Evolutionary conservation across 2,797 vertebrate genomes (phyloP).

Genomic region (Podargus strigoides): DNA sequence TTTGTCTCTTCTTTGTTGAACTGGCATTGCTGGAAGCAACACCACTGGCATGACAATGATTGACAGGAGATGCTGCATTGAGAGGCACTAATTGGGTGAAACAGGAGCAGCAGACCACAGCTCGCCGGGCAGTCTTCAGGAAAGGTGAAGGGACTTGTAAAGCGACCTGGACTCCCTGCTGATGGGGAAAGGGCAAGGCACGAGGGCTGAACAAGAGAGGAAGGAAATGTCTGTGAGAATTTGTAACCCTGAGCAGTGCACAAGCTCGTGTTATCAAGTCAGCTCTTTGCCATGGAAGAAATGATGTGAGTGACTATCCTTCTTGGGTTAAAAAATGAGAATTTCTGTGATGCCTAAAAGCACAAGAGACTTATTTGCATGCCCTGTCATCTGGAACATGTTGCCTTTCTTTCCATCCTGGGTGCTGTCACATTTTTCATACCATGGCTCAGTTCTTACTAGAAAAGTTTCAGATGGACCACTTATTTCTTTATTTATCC

Average conservation of each 20-base stretch:
- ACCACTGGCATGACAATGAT: neutral
- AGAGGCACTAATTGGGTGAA: constrained; percentile 12
- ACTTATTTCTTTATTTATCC: neutral
- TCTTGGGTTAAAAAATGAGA: constrained; percentile 19
- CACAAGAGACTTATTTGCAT: neutral
- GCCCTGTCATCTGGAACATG: constrained; percentile 10
- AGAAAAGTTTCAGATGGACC: neutral
- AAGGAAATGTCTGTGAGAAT: neutral
- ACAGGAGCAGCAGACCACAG: neutral
- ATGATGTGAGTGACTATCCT: neutral
- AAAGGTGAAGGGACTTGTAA: neutral
- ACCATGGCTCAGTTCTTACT: neutral
- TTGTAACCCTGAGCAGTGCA: neutral
- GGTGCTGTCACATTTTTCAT: constrained; percentile 17
- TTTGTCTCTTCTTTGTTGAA: constrained; percentile 18
- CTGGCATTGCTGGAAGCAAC: constrained; percentile 37
- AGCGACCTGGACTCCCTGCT: neutral
- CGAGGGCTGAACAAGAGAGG: neutral
- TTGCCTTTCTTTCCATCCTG: neutral
- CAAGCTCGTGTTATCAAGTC: neutral
- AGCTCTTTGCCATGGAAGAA: neutral
- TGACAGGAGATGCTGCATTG: neutral
- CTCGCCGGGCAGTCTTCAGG: neutral
- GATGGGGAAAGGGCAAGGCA: neutral
- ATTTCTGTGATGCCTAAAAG: neutral